Evolutionary conservation across 1,140 invertebrate species (phyloP).

Genomic region (Battus philenor): DNA sequence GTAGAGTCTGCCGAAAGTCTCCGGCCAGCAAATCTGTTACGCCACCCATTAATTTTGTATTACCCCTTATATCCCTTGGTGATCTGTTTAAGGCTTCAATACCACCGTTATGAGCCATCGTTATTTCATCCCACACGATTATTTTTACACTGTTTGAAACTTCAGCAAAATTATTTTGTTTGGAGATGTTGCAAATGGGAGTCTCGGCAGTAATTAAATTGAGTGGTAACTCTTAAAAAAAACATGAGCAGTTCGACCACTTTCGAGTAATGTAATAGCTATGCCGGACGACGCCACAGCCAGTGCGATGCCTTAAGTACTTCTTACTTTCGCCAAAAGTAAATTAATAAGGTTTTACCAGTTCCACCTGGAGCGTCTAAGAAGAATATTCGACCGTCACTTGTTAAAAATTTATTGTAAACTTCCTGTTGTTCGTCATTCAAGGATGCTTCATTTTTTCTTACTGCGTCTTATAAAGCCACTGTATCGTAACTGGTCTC

Average conservation of each 20-base stretch:
- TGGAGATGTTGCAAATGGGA: background rate
- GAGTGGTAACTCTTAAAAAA: too few relatives aligned
- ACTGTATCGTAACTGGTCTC: constrained; percentile 20
- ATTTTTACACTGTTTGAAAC: background rate
- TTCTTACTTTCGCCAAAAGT: too few relatives aligned
- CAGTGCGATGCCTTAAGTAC: too few relatives aligned
- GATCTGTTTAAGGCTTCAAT: background rate
- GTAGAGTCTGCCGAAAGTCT: too few relatives aligned
- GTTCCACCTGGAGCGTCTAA: constrained; percentile 11
- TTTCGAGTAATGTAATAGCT: constrained; percentile 2
- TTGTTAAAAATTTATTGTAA: too few relatives aligned
- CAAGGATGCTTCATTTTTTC: background rate
- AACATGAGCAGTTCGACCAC: constrained; percentile 11
- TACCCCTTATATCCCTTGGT: too few relatives aligned
- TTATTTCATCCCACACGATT: background rate
- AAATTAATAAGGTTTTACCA: constrained; percentile 11
- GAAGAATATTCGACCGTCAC: background rate
- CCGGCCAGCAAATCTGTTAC: background rate
- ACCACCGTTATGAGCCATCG: background rate
- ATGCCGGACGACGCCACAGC: too few relatives aligned
- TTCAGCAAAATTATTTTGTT: too few relatives aligned
- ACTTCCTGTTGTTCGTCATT: background rate
- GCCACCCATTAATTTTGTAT: background rate
- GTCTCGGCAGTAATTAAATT: constrained; percentile 2
- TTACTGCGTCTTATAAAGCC: constrained; percentile 14